phyloP scores from a whole-genome alignment of 2,797 vertebrate species.

The Chaenodraco wilsoni region DNA sequence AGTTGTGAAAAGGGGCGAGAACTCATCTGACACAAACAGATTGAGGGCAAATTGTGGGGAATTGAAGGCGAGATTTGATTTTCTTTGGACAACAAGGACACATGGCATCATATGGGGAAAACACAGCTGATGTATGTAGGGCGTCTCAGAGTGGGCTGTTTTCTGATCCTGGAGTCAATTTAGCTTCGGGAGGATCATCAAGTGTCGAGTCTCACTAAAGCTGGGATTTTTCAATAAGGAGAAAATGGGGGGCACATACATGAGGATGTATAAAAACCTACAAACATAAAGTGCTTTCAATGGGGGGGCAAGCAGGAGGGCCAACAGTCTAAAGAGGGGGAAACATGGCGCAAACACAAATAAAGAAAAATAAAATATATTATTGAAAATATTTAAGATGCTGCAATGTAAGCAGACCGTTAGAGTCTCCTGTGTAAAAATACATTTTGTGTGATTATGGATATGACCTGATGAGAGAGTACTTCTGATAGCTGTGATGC shows the following conservation, averaged over 20 bases:
- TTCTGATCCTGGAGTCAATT: slow-evolving; percentile 3
- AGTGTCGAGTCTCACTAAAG: neutral
- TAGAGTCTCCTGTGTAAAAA: slow-evolving; percentile 4
- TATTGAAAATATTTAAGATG: neutral
- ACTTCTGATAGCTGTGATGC: slow-evolving; percentile 5
- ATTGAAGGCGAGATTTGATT: slow-evolving; percentile 39
- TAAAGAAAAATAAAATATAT: slow-evolving; percentile 20
- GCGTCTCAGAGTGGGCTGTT: neutral
- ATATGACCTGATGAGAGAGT: slow-evolving; percentile 14
- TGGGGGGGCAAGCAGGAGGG: slow-evolving; percentile 19
- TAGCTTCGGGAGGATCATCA: slow-evolving; percentile 21
- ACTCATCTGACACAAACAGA: slow-evolving; percentile 55
- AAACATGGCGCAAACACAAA: slow-evolving; percentile 16
- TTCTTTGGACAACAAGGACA: slow-evolving; percentile 51
- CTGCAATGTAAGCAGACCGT: slow-evolving; percentile 1
- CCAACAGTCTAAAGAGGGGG: neutral
- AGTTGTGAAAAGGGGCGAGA: slow-evolving; percentile 40
- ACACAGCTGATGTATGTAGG: slow-evolving; percentile 5
- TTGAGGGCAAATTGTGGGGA: slow-evolving; percentile 63
- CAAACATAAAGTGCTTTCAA: slow-evolving; percentile 79
- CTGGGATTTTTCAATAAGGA: slow-evolving; percentile 1
- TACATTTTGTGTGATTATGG: slow-evolving; percentile 1
- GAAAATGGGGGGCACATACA: neutral
- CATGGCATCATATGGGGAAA: slow-evolving; percentile 16
- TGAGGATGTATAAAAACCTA: slow-evolving; percentile 21